Base-by-base conservation (phyloP, 1,140 invertebrate genomes). In the Anadara kagoshimensis region DNA sequence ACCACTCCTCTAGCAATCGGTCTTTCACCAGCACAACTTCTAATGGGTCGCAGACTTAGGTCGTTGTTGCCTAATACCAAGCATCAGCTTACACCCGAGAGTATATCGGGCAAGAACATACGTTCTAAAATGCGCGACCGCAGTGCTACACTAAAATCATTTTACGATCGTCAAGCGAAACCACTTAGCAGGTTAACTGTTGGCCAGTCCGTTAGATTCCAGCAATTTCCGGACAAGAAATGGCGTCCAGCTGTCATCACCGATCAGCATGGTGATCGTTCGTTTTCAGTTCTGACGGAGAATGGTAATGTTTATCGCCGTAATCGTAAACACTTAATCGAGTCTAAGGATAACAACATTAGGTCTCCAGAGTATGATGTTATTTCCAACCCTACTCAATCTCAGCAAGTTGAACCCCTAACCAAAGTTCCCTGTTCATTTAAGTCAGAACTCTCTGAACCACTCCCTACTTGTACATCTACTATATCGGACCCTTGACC, bases 21-120 rank as follows among this genome's bases (percentile, higher is more conserved):
- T 49, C 59, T 44, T 14, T 66, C 63, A 0, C 79, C 76, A 43
- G 61, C 73, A 5, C 69, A 80, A 49, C 54, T 75, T 12, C 57
- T 80, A 11, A 64, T 26, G 69, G 16, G 22, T 59, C 29, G 22
- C 41, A 20, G 36, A 61, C 47, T 70, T 0, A 45, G 45, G 16
- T 62, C 24, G 36, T 20, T 69, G 16, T 49, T 69, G 45, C 49
- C 69, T 29, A 24, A 36, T 41, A n/a, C 29, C 22, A n/a, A 47
- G n/a, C 18, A n/a, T 20, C 36, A 22, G 22, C 22, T 29, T 26
- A 22, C n/a, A 20, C 22, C 47, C 16, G 36, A 29, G 51, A 18
- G 16, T 41, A 22, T 56, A 10, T 44, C 16, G 8, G n/a, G 43
- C 29, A 43, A 49, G 0, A 53, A n/a, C n/a, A 26, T 29, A 18